Conservation (phyloP, 1,140 invertebrate genomes). For the Catajapyx aquilonaris region DNA sequence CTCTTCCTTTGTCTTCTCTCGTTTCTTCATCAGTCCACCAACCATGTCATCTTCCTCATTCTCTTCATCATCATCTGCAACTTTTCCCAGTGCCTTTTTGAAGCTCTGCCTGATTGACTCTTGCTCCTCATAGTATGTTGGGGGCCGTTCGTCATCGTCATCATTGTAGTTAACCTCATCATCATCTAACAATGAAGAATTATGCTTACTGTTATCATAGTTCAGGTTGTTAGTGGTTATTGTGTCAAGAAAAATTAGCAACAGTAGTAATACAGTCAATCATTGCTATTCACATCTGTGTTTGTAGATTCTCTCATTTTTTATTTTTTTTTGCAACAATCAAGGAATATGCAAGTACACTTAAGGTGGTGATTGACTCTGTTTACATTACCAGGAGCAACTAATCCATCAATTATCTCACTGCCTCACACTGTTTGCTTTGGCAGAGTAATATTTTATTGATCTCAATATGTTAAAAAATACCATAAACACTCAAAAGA, state of each 20-base stretch:
- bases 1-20: slow-evolving; percentile 38
- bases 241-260: background rate
- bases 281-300: background rate
- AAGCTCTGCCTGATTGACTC: slow-evolving; percentile 43
- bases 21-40: slow-evolving; percentile 32
- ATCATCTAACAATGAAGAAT: too few species aligned
- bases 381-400: too few species aligned
- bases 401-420: too few species aligned
- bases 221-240: too few species aligned
- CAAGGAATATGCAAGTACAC: too few species aligned
- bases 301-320: background rate
- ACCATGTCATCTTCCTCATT: slow-evolving; percentile 26
- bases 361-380: too few species aligned
- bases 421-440: too few species aligned
- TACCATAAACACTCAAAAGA: too few species aligned
- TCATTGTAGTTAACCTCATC: background rate
- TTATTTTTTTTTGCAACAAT: background rate
- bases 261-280: background rate
- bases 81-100: slow-evolving; percentile 23
- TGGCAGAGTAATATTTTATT: too few species aligned
- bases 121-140: slow-evolving; percentile 46
- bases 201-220: too few species aligned
- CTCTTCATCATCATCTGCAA: slow-evolving; percentile 22
- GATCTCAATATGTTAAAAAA: too few species aligned
- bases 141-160: slow-evolving; percentile 14